Conservation (phyloP, 1,140 invertebrate genomes). For the Aphelenchoides fujianensis region DNA sequence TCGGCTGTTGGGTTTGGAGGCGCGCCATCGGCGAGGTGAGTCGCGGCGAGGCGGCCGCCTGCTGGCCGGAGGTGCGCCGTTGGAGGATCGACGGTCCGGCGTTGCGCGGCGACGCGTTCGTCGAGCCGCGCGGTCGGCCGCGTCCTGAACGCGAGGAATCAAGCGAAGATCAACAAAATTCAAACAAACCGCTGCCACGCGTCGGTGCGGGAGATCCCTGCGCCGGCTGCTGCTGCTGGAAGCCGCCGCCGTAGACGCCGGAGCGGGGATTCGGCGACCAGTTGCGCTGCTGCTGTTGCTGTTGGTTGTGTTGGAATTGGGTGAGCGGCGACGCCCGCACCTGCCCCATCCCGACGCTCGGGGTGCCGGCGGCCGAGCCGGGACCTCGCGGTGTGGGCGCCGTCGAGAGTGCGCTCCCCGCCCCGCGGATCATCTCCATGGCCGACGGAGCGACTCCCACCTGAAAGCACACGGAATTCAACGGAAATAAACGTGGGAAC, state of each 20-base stretch:
- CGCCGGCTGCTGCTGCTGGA: background rate
- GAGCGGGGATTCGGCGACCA: background rate
- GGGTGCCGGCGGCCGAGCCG: background rate
- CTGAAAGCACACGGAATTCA: background rate
- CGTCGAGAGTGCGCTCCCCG: too few relatives aligned
- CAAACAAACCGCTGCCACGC: too few relatives aligned
- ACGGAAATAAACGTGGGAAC: background rate
- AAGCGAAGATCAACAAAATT: too few relatives aligned
- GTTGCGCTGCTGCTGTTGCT: background rate
- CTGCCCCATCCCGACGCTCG: background rate
- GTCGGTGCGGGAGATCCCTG: background rate
- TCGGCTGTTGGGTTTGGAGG: background rate
- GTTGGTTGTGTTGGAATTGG: constrained; percentile 4
- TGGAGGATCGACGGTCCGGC: background rate
- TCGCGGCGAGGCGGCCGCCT: background rate
- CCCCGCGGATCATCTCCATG: background rate
- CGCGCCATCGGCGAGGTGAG: constrained; percentile 2
- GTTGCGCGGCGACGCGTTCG: background rate
- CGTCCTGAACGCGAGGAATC: background rate
- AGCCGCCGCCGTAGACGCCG: background rate
- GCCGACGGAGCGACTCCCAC: background rate
- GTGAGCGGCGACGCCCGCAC: constrained; percentile 4
- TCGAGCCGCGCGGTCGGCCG: background rate
- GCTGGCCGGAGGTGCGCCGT: background rate
- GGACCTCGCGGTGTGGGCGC: background rate